Conservation (phyloP, 2,888 invertebrate species). For the Habroteleia sp. region DNA sequence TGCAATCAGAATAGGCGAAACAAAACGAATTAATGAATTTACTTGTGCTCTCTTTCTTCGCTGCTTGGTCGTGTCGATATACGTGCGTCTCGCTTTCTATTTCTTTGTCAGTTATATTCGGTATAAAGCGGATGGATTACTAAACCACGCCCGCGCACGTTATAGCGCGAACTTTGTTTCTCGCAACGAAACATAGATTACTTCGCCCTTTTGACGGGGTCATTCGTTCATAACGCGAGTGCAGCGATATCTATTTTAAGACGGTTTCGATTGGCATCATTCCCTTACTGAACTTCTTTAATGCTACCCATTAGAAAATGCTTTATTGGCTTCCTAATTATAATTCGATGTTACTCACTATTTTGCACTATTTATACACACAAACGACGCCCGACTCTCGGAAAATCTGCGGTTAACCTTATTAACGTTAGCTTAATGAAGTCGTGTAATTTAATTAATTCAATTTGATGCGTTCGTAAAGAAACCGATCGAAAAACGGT, state of each 20-base stretch:
- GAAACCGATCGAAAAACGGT: too few relatives aligned
- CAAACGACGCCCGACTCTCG: too few relatives aligned
- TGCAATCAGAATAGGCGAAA: constrained; percentile 7
- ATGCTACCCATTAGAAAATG: constrained; percentile 45
- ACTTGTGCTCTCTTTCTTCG: constrained; percentile 13
- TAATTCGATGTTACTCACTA: constrained; percentile 42
- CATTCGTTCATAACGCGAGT: constrained; percentile 51
- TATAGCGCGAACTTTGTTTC: constrained; percentile 57
- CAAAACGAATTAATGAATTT: constrained; percentile 17
- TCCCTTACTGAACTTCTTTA: constrained; percentile 21
- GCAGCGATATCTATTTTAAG: constrained; percentile 57
- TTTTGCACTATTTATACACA: constrained; percentile 28
- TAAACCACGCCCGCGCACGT: constrained; percentile 57
- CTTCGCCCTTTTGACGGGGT: constrained; percentile 59
- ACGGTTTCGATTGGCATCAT: constrained; percentile 37
- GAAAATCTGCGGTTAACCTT: too few relatives aligned
- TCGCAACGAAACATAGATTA: constrained; percentile 44
- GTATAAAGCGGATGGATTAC: constrained; percentile 64
- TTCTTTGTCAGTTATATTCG: constrained; percentile 36
- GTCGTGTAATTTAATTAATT: neutral
- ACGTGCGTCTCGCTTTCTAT: constrained; percentile 56
- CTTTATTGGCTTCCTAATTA: constrained; percentile 44
- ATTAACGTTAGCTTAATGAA: too few relatives aligned
- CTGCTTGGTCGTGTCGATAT: neutral
- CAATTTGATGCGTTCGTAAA: neutral